These are phyloP conservation scores for Salvelinus alpinus DNA, from an alignment of 2,113 vertebrate species.

Conservation along the genomic window DNA sequence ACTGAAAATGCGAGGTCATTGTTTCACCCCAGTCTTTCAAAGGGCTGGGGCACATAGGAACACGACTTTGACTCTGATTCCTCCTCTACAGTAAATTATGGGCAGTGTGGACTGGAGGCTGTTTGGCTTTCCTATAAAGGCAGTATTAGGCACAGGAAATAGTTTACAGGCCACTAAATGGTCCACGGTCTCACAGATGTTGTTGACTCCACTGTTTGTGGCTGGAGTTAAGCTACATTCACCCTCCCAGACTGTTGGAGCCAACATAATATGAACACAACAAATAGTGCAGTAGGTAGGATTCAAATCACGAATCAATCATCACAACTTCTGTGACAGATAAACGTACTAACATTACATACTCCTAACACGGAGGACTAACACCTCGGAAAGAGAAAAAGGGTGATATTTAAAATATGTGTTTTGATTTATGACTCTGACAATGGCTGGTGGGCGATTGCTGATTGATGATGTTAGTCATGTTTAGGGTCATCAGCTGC, in stretches of 20 bases:
- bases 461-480: constrained; percentile 74
- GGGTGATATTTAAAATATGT: constrained; percentile 46
- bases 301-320: constrained; percentile 39
- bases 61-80: constrained; percentile 36
- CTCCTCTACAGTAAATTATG: constrained; percentile 23
- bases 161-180: constrained; percentile 20
- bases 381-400: constrained; percentile 40
- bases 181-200: not conserved
- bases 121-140: constrained; percentile 31
- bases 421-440: constrained; percentile 75
- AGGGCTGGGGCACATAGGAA: constrained; percentile 51
- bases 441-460: constrained; percentile 66
- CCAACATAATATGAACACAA: constrained; percentile 4
- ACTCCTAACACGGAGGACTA: constrained; percentile 56
- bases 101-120: constrained; percentile 34
- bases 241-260: constrained; percentile 7
- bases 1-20: constrained; percentile 48
- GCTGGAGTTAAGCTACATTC: not conserved
- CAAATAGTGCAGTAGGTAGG: constrained; percentile 12
- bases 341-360: constrained; percentile 61
- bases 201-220: not conserved
- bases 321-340: constrained; percentile 67
- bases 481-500: constrained; percentile 74
- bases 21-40: constrained; percentile 33
- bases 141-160: constrained; percentile 10